phyloP scores from a whole-genome alignment of 1,140 invertebrate species.

The Zaprionus davidi region DNA sequence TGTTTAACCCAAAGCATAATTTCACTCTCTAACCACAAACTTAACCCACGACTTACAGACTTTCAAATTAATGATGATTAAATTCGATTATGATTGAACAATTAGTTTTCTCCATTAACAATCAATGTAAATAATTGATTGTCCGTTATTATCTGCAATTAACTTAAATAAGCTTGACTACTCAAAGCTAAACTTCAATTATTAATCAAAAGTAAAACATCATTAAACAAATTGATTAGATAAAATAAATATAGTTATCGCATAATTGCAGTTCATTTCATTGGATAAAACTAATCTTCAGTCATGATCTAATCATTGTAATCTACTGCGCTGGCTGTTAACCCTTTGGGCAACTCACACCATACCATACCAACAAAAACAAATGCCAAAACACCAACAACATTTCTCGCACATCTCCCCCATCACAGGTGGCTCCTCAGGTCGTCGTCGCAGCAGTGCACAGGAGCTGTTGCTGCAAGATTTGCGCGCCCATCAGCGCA shows the following conservation, averaged over 20 bases:
- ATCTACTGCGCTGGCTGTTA: slow-evolving; percentile 30
- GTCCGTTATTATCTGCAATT: neutral
- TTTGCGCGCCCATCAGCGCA: slow-evolving; percentile 73
- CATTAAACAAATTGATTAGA: neutral
- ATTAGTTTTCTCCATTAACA: slow-evolving; percentile 1
- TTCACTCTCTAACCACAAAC: slow-evolving; percentile 45
- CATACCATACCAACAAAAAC: slow-evolving; percentile 36
- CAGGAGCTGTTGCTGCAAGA: slow-evolving; percentile 75
- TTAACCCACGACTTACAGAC: slow-evolving; percentile 1
- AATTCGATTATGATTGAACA: slow-evolving; percentile 15
- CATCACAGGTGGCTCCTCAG: slow-evolving; percentile 44
- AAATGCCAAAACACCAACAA: slow-evolving; percentile 68
- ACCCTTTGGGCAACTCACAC: slow-evolving; percentile 44
- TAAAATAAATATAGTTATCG: neutral
- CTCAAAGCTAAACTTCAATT: neutral
- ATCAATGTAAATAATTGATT: slow-evolving; percentile 1
- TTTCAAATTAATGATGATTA: neutral
- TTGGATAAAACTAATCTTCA: slow-evolving; percentile 5
- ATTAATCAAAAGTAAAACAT: neutral
- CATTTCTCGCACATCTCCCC: slow-evolving; percentile 77
- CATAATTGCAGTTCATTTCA: neutral
- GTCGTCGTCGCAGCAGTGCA: slow-evolving; percentile 64
- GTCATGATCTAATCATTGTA: neutral
- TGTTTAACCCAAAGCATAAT: slow-evolving; percentile 52
- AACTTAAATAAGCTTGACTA: neutral